Base-by-base conservation (phyloP, 2,888 invertebrate species). In the Eupithecia abbreviata region DNA sequence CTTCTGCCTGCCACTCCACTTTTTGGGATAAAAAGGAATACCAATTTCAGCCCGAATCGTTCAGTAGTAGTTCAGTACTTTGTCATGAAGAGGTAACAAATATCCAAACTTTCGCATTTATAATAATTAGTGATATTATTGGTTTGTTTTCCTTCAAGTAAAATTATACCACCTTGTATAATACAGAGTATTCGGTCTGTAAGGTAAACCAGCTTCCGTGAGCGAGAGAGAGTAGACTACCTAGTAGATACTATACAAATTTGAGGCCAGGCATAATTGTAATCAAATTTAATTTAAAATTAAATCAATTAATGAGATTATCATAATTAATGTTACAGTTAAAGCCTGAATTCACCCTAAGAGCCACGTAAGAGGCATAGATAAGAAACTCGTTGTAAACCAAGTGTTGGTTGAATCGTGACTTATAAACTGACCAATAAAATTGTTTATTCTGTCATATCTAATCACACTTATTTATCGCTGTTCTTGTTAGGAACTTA, bases 271-370 rank as follows among this genome's bases (percentile, higher is more conserved):
- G 62, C 62, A 30, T 66, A 66, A 66, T 66, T 66, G 51, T 62
- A 76, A 79, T 80, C n/a, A n/a, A n/a, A n/a, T n/a, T n/a, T n/a
- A n/a, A n/a, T n/a, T n/a, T n/a, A n/a, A n/a, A n/a, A n/a, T 77
- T 77, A 79, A 80, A 79, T 77, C 69, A 77, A 79, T 80, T 79
- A 79, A 74, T 75, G 47, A 71, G 73, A 79, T 80, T 80, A 79
- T 73, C 77, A 74, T 80, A 79, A 82, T 82, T 76, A 79, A 79
- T 77, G 75, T 76, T 42, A 10, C 49, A 51, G 68, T 73, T 68
- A 71, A 71, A 69, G 72, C 76, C 42, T 75, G 75, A 75, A 79
- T 73, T 67, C 10, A 73, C 49, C 42, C 15, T 66, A 43, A 67
- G 15, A n/a, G 15, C 15, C 30, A 9, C 3, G 9, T 3, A 67